Evolutionary conservation across 1,140 invertebrate species (phyloP).

Genomic region (Hyles euphorbiae): DNA sequence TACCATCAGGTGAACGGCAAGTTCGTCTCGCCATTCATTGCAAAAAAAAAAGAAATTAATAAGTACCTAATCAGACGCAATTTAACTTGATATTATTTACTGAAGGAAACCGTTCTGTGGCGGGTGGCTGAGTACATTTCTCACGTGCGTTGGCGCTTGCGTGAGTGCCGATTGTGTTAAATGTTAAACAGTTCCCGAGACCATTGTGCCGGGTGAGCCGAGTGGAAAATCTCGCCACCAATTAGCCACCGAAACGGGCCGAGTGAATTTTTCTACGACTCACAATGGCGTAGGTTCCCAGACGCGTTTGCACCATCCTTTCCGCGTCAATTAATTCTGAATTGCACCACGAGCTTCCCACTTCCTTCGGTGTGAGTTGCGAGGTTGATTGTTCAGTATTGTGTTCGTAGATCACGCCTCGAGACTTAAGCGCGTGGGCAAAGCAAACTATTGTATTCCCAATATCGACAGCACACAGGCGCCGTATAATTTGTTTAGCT

Average conservation of each 20-base stretch:
- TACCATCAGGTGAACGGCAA: too few species aligned
- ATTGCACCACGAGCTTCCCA: conserved; percentile 2
- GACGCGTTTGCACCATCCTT: not conserved
- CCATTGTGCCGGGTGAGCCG: conserved; percentile 41
- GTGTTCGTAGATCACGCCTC: too few species aligned
- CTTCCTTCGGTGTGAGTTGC: not conserved
- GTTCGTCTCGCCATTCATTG: too few species aligned
- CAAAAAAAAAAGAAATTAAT: too few species aligned
- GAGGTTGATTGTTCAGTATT: not conserved
- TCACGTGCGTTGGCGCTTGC: conserved; percentile 31
- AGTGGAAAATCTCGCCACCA: conserved; percentile 48
- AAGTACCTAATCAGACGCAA: too few species aligned
- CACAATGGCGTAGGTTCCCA: not conserved
- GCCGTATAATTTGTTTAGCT: too few species aligned
- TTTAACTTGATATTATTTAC: too few species aligned
- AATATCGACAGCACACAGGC: too few species aligned
- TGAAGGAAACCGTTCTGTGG: too few species aligned
- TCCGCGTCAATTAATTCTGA: conserved; percentile 4
- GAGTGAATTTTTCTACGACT: conserved; percentile 24
- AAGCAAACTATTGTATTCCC: too few species aligned
- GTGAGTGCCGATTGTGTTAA: conserved; percentile 33
- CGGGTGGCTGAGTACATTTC: conserved; percentile 14
- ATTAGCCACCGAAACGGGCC: conserved; percentile 44
- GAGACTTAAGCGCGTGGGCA: too few species aligned
- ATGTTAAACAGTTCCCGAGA: conserved; percentile 44